Evolutionary conservation across 2,797 vertebrate species (phyloP).

Genomic region (Myotis myotis): DNA sequence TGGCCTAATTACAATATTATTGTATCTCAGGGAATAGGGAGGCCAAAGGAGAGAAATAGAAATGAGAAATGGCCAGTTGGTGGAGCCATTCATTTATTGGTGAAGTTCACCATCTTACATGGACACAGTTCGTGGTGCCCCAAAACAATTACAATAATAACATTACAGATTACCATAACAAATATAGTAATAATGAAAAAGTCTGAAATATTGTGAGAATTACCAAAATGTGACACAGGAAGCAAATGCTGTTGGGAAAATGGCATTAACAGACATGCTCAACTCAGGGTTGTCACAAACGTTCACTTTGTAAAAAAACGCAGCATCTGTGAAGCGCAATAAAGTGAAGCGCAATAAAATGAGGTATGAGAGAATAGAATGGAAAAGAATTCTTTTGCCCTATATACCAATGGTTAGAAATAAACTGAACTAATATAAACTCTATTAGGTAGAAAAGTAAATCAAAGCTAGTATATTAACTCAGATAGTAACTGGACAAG

Average conservation of each 20-base stretch:
- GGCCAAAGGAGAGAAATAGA: neutral
- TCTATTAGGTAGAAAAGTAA: neutral
- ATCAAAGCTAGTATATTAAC: neutral
- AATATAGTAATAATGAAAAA: neutral
- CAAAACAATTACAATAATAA: neutral
- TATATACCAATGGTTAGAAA: neutral
- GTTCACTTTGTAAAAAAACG: neutral
- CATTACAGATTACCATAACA: neutral
- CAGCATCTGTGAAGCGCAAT: neutral
- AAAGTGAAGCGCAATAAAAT: neutral
- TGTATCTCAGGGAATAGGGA: neutral
- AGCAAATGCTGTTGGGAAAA: neutral
- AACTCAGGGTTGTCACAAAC: neutral
- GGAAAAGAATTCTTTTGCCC: slow-evolving; percentile 9
- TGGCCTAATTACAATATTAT: neutral
- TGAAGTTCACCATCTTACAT: neutral
- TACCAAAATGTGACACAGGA: neutral
- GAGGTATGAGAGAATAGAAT: neutral
- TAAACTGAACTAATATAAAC: neutral
- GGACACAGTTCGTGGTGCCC: neutral
- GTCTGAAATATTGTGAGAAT: neutral
- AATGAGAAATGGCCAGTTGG: neutral
- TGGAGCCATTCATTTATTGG: neutral
- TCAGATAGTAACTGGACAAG: slow-evolving; percentile 10
- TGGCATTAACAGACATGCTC: neutral